These are phyloP conservation scores for Himalopsyche japonica DNA, from an alignment of 2,888 invertebrate species.

Conservation along the genomic window DNA sequence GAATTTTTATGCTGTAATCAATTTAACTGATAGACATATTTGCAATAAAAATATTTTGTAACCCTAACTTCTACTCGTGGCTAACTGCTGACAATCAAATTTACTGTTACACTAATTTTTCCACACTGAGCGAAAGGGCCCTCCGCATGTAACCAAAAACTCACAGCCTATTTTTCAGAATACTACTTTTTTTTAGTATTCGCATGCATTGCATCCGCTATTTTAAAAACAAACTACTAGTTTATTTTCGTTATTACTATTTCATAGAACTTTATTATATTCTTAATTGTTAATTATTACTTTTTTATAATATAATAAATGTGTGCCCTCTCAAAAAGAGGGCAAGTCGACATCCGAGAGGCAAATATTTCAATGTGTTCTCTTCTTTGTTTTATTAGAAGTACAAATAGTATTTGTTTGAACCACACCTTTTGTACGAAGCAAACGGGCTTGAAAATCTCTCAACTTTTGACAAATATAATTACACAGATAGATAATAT, in stretches of 20 bases:
- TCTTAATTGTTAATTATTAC: constrained; percentile 36
- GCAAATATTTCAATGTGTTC: background rate
- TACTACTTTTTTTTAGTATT: constrained; percentile 32
- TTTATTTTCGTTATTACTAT: background rate
- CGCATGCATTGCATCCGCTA: constrained; percentile 16
- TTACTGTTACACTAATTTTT: background rate
- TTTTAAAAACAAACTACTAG: constrained; percentile 14
- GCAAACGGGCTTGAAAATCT: too few species aligned
- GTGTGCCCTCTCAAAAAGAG: background rate
- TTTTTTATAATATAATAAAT: constrained; percentile 12
- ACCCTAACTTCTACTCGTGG: constrained; percentile 2
- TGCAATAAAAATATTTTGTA: background rate
- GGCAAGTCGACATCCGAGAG: background rate
- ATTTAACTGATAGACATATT: background rate
- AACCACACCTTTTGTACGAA: too few species aligned
- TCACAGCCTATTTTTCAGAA: constrained; percentile 36
- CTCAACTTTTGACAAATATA: too few species aligned
- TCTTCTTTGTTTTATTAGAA: too few species aligned
- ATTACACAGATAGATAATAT: too few species aligned
- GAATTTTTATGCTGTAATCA: background rate
- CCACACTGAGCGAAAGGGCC: background rate
- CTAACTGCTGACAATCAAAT: constrained; percentile 22
- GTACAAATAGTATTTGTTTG: too few species aligned
- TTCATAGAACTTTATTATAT: constrained; percentile 15
- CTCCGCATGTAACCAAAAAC: constrained; percentile 28